phyloP scores from a whole-genome alignment of 1,140 invertebrate species.

The Coenobita brevimanus region DNA sequence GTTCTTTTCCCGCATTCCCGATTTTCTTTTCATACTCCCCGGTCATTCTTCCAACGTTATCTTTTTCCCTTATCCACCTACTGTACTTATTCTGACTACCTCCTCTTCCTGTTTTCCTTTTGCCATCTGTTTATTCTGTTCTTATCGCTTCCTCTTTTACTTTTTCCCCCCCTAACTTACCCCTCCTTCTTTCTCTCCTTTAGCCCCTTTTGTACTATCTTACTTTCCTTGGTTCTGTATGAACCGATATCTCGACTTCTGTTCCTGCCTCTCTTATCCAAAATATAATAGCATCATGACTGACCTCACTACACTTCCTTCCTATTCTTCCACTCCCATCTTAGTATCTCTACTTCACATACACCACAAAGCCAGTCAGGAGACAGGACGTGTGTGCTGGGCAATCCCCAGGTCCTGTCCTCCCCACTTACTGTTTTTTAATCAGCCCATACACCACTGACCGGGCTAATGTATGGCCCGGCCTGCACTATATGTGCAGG shows the following conservation, averaged over 20 bases:
- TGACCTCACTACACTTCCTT: background rate
- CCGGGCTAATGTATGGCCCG: too few species aligned
- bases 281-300: constrained; percentile 8
- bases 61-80: background rate
- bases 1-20: too few species aligned
- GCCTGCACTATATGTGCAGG: too few species aligned
- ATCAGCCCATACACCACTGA: too few species aligned
- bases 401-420: too few species aligned
- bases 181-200: background rate
- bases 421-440: too few species aligned
- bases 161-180: background rate
- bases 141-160: background rate
- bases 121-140: background rate
- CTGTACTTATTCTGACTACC: background rate
- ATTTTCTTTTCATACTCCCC: background rate
- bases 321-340: background rate
- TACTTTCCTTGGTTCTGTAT: too few species aligned
- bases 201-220: background rate
- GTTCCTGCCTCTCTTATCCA: background rate
- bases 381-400: too few species aligned
- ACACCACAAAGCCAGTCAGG: too few species aligned
- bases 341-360: background rate
- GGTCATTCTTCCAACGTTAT: background rate
- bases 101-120: background rate
- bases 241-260: too few species aligned